Evolutionary conservation across 2,888 invertebrate species (phyloP), one percentile per base, ranked within the genome.

Genomic region (Ectemnius cavifrons): DNA sequence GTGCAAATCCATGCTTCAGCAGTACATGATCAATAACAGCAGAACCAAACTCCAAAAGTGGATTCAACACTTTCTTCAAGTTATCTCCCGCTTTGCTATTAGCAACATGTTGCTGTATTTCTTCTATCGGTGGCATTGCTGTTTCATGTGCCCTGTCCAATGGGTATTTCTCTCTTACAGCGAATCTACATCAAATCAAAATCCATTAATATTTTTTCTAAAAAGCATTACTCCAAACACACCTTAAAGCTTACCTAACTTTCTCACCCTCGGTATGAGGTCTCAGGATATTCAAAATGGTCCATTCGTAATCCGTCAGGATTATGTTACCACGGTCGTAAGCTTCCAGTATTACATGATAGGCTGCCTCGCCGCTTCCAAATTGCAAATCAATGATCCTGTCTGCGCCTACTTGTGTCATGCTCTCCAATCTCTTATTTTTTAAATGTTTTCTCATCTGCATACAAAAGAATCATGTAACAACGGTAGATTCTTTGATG

Each of bases 301-400:
- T 96, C 92, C 96, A 95, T 82, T 98, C 94, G 87, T 94, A 93
- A 92, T 99, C 99, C 0, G 99, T 98, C 4, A 99, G 93, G 67
- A 99, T 94, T 16, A 99, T 95, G 91, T 99, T 99, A 67, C 99
- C 99, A 84, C 97, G 92, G 91, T 99, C 99, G 87, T 98, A 99
- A 23, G 99, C 91, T 91, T 99, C 99, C 67, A 99, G 89, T 83
- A 99, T 96, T 0, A 99, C 93, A 91, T 99, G 99, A 91, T 98
- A 98, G 0, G 98, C 96, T 0, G 97, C 97, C 88, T 98, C 98
- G 0, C 96, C 95, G 3, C 94, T 94, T 13, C 99, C 99, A 92
- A 99, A 99, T 91, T 98, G 97, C 63, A 99, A 92, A 91, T 98
- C 97, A 14, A 99, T 94, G 62, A 99, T 96, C 89, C 99, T 94